Base-by-base conservation (phyloP, 2,113 vertebrate species). In the Halcyon senegalensis region DNA sequence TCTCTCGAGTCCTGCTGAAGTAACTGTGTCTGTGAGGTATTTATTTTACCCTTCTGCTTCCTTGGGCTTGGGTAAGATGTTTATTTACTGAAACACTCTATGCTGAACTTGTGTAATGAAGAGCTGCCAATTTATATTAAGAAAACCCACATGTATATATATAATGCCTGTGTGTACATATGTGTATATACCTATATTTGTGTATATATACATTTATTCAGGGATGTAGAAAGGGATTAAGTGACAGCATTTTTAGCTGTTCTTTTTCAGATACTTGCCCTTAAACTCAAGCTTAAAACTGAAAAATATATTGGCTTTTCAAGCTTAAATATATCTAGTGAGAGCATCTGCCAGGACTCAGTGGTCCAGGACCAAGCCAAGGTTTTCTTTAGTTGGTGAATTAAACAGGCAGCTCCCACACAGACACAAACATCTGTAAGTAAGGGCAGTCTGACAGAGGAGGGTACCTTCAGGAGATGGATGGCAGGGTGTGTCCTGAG, bases 11-110 rank as follows among this genome's bases (percentile, higher is more conserved):
- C 68, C 56, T 80, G 68, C 51, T 86, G 16, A 85, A 90, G 46
- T 74, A 67, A 67, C 83, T 88, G 15, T 73, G 63, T 48, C 85
- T 86, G 60, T 3, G 0, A 82, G 88, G 51, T 92, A 67, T 81
- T 96, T 92, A 43, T 72, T 95, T 82, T 88, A 86, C 73, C 82
- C 44, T 81, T 78, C 88, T 72, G 68, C 62, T 84, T 93, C 86
- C 63, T 43, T 60, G 39, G 56, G 39, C 73, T 84, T 78, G 62
- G 51, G 50, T 62, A 44, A 62, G 56, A 20, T 95, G 48, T 96
- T 95, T 96, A 25, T 91, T 93, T 95, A 79, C 74, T 76, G 56
- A 68, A 91, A 75, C 11, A 4, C 39, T 89, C 35, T 23, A 30
- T 76, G 78, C 48, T 79, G 66, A 95, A 87, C 74, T 96, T 79